phyloP scores from a whole-genome alignment of 2,888 invertebrate genomes.

The Conchocele bisecta region DNA sequence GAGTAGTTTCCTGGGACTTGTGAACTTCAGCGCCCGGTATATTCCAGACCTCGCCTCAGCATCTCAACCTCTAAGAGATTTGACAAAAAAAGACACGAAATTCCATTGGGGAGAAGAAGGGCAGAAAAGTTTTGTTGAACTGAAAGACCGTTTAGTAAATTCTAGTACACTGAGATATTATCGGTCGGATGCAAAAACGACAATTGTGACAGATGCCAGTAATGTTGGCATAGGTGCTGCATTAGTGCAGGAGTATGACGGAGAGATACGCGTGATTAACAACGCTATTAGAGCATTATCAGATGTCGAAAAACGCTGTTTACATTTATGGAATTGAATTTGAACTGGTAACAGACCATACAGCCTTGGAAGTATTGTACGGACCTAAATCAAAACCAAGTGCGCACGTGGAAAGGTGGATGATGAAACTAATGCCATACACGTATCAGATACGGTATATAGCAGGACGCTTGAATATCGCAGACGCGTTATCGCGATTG shows the following conservation, averaged over 20 bases:
- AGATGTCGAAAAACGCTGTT: slow-evolving; percentile 30
- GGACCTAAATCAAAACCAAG: slow-evolving; percentile 52
- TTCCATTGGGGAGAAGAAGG: slow-evolving; percentile 6
- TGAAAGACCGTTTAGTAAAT: slow-evolving; percentile 1
- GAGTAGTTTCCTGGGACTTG: slow-evolving; percentile 26
- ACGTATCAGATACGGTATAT: slow-evolving; percentile 27
- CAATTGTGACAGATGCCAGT: slow-evolving; percentile 15
- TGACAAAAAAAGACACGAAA: slow-evolving; percentile 24
- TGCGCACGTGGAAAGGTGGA: slow-evolving; percentile 65
- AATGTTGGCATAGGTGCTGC: slow-evolving; percentile 32
- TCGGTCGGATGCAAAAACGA: background rate
- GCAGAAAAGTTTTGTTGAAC: background rate
- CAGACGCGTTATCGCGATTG: slow-evolving; percentile 2
- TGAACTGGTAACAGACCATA: slow-evolving; percentile 60
- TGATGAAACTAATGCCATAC: slow-evolving; percentile 55
- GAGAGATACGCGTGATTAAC: background rate
- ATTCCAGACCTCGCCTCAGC: slow-evolving; percentile 38
- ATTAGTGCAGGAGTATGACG: slow-evolving; percentile 24
- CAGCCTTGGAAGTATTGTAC: slow-evolving; percentile 54
- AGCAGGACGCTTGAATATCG: slow-evolving; percentile 37
- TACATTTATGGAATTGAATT: slow-evolving; percentile 61
- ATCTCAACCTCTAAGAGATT: slow-evolving; percentile 25
- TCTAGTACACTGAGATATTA: slow-evolving; percentile 15
- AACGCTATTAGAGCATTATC: slow-evolving; percentile 30
- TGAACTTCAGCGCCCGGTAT: slow-evolving; percentile 39